These are phyloP conservation scores for Pocota personata DNA, from an alignment of 2,888 invertebrate species.

Conservation along the genomic window DNA sequence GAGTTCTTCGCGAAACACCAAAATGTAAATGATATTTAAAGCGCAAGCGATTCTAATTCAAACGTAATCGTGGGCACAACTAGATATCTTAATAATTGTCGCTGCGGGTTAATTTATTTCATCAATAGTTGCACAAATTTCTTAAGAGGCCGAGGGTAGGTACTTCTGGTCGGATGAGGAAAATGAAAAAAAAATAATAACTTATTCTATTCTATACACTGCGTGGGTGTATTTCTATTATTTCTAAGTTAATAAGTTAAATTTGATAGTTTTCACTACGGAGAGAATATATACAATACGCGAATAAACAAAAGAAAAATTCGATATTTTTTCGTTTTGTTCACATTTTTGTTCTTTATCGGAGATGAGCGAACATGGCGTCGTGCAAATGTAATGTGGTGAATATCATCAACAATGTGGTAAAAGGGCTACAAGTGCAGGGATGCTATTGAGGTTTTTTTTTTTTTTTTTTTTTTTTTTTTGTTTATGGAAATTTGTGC, in stretches of 20 bases:
- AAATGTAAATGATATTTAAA: not conserved
- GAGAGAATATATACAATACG: slow-evolving; percentile 50
- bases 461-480: too few species aligned
- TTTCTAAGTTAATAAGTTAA: slow-evolving; percentile 56
- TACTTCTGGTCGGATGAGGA: not conserved
- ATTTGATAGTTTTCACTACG: slow-evolving; percentile 14
- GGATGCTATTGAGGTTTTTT: slow-evolving; percentile 18
- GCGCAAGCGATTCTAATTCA: not conserved
- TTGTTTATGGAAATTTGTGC: too few species aligned
- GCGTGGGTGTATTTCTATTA: not conserved
- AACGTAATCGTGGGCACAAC: not conserved
- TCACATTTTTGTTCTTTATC: slow-evolving; percentile 63
- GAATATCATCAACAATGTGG: not conserved
- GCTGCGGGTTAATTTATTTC: not conserved
- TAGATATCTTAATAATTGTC: not conserved
- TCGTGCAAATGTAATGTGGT: slow-evolving; percentile 45
- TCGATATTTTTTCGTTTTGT: slow-evolving; percentile 29
- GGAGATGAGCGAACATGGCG: slow-evolving; percentile 53
- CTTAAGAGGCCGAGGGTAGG: not conserved
- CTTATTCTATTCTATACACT: slow-evolving; percentile 3
- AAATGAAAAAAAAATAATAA: slow-evolving; percentile 1
- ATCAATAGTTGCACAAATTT: slow-evolving; percentile 11
- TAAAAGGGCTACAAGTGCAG: slow-evolving; percentile 4
- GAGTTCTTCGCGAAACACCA: not conserved
- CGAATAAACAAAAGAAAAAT: slow-evolving; percentile 54